A percentile compares a stretch with the other conserved stretches of the same genome.
Evolutionary conservation across 2,113 vertebrate genomes (phyloP).

Genomic region (Asarcornis scutulata): DNA sequence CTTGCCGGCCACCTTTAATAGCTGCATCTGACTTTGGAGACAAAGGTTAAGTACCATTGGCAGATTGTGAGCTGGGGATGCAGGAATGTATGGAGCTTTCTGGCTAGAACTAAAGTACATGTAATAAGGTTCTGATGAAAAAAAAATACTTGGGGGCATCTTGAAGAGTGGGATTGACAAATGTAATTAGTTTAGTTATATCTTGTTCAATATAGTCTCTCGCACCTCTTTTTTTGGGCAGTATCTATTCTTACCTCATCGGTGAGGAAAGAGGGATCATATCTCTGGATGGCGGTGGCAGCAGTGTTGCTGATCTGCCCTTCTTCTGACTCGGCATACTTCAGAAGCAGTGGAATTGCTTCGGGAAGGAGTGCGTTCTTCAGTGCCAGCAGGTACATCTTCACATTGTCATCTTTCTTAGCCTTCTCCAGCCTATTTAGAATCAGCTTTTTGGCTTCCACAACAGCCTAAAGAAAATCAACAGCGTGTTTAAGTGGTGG

Average conservation of each 20-base stretch:
- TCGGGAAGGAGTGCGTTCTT: conserved; percentile 93
- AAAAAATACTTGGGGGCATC: rapidly evolving
- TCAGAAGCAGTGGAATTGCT: conserved; percentile 87
- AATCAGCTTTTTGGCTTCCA: conserved; percentile 88
- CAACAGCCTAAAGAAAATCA: conserved; percentile 81
- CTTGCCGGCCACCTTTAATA: background rate
- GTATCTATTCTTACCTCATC: conserved; percentile 81
- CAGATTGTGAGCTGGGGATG: background rate
- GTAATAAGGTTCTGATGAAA: background rate
- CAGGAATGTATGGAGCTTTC: background rate
- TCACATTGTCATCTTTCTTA: conserved; percentile 81
- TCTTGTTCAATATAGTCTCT: background rate
- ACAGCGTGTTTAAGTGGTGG: background rate
- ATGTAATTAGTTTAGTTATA: background rate
- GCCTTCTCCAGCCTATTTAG: conserved; percentile 84
- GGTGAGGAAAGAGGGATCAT: conserved; percentile 81
- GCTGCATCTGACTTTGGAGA: background rate
- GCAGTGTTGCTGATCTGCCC: conserved; percentile 87
- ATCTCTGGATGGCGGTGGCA: conserved; percentile 89
- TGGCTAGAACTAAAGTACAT: background rate
- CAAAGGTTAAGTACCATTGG: background rate
- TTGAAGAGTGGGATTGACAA: background rate
- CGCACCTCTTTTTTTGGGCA: background rate
- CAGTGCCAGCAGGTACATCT: conserved; percentile 90
- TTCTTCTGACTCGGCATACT: conserved; percentile 85